These are phyloP conservation scores for Lamprologus ornatipinnis DNA, from an alignment of 2,113 vertebrate species.

Conservation along the genomic window DNA sequence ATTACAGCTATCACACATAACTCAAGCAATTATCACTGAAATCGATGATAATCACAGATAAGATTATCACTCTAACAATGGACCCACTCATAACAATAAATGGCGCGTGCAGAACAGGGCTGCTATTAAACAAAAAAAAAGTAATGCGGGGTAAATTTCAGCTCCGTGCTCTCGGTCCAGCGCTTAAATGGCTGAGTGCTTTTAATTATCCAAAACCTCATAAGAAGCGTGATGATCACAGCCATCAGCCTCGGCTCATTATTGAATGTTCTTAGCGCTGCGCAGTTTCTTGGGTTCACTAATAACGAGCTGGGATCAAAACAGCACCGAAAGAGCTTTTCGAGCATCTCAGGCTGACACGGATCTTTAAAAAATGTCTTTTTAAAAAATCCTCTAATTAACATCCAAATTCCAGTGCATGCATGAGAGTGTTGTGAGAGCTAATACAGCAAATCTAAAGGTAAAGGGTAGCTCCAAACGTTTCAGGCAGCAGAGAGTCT, in stretches of 20 bases:
- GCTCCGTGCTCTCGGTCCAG: slow-evolving; percentile 6
- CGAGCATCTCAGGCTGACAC: background rate
- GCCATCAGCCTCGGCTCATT: slow-evolving; percentile 17
- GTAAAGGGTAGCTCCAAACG: background rate
- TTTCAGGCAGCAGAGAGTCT: background rate
- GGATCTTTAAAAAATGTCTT: background rate
- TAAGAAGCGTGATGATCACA: slow-evolving; percentile 43
- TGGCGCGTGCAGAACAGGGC: background rate
- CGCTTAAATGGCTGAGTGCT: slow-evolving; percentile 38
- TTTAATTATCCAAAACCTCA: slow-evolving; percentile 57
- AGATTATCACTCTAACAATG: slow-evolving; percentile 16
- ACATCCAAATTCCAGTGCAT: background rate
- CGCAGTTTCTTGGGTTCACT: slow-evolving; percentile 11
- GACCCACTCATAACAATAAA: background rate
- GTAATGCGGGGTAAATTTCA: background rate
- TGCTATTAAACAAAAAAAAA: slow-evolving; percentile 18
- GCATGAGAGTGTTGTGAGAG: background rate
- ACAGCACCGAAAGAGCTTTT: background rate
- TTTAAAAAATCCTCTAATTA: background rate
- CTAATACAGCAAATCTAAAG: background rate
- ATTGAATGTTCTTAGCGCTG: slow-evolving; percentile 9
- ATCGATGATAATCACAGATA: slow-evolving; percentile 50
- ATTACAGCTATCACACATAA: slow-evolving; percentile 38
- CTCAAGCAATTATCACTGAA: slow-evolving; percentile 48
- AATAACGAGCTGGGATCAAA: background rate